Percentiles rank a stretch among this genome's conserved stretches.
These are phyloP conservation scores for Hyles euphorbiae DNA, from an alignment of 1,140 invertebrate species.

Conservation along the genomic window DNA sequence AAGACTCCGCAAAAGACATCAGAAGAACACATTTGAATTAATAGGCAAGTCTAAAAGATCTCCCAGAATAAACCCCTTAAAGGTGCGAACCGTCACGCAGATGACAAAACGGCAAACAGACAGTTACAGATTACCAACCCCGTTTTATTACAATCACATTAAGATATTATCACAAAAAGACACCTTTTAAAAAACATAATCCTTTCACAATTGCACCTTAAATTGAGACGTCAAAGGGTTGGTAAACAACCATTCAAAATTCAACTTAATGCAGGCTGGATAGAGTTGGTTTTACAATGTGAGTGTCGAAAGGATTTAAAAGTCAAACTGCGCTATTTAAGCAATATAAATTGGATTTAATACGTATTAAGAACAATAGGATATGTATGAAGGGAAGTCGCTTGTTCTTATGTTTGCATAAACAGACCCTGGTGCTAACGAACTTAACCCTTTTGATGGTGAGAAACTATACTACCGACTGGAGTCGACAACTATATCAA, in stretches of 20 bases:
- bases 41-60: neutral
- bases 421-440: too few relatives aligned
- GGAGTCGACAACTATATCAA: too few relatives aligned
- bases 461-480: too few relatives aligned
- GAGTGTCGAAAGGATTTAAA: constrained; percentile 31
- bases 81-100: constrained; percentile 62
- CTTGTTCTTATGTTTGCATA: constrained; percentile 26
- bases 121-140: constrained; percentile 70
- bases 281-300: constrained; percentile 15
- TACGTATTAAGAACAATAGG: constrained; percentile 57
- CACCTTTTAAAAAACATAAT: constrained; percentile 45
- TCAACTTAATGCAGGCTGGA: neutral
- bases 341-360: constrained; percentile 47
- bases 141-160: constrained; percentile 69
- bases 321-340: constrained; percentile 35
- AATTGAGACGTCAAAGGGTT: constrained; percentile 50
- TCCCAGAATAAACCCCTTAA: constrained; percentile 43
- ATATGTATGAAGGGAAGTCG: constrained; percentile 46
- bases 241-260: neutral
- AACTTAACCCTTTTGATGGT: too few relatives aligned
- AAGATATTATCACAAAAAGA: constrained; percentile 70
- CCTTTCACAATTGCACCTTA: constrained; percentile 17
- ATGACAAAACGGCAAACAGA: constrained; percentile 41
- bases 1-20: too few relatives aligned
- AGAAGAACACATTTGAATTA: too few relatives aligned